Evolutionary conservation across 2,113 vertebrate genomes (phyloP).

Genomic region (Salminus brasiliensis): DNA sequence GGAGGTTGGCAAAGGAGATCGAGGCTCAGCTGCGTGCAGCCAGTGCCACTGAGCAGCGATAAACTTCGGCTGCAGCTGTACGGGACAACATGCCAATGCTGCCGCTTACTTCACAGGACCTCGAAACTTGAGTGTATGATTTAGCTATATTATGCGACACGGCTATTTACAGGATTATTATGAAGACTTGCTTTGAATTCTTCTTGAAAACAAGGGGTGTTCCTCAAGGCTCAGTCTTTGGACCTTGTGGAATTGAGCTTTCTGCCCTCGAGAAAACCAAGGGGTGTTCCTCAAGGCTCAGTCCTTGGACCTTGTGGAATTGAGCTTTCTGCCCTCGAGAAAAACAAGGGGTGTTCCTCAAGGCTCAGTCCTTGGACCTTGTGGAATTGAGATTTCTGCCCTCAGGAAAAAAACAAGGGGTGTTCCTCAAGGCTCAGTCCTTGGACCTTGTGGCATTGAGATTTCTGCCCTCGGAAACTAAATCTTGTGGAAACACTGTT

Average conservation of each 20-base stretch:
- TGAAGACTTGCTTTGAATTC: not conserved
- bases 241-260: slow-evolving; percentile 12
- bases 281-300: slow-evolving; percentile 2
- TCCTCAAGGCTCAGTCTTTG: slow-evolving; percentile 1
- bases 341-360: slow-evolving; percentile 1
- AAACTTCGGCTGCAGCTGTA: slow-evolving; percentile 45
- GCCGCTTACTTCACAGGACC: not conserved
- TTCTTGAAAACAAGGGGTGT: not conserved
- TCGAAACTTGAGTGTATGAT: slow-evolving; percentile 19
- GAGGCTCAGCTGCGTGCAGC: slow-evolving; percentile 46
- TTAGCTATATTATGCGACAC: not conserved
- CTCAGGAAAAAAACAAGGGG: not conserved
- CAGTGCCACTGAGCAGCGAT: slow-evolving; percentile 44
- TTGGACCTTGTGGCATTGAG: not conserved
- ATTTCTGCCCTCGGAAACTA: too few species aligned
- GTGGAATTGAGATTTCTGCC: not conserved
- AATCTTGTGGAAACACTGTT: too few species aligned
- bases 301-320: not conserved
- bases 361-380: not conserved
- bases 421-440: not conserved
- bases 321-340: not conserved
- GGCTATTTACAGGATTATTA: not conserved
- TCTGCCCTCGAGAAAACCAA: not conserved
- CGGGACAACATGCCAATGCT: slow-evolving; percentile 25
- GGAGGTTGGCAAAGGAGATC: slow-evolving; percentile 39